Evolutionary conservation across 2,888 invertebrate species (phyloP).

Genomic region (Nymphalis polychloros): DNA sequence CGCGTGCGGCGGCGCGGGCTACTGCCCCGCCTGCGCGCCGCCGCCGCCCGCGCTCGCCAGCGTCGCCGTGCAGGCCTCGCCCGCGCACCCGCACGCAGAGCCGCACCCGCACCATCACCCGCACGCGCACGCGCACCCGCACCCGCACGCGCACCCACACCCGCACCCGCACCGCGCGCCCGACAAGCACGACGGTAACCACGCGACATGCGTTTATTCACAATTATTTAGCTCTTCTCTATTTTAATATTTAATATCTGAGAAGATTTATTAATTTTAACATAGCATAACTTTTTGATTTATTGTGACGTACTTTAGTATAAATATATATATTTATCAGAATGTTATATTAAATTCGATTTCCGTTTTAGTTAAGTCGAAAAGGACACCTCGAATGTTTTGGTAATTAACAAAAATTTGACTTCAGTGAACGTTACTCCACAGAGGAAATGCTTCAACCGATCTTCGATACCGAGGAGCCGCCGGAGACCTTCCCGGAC

Average conservation of each 20-base stretch:
- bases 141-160: background rate
- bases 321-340: too few relatives aligned
- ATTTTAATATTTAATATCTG: too few relatives aligned
- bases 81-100: background rate
- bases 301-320: too few relatives aligned
- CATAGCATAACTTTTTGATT: too few relatives aligned
- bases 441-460: slow-evolving; percentile 72
- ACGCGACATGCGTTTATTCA: too few relatives aligned
- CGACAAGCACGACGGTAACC: background rate
- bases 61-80: background rate
- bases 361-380: too few relatives aligned
- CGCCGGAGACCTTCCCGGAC: slow-evolving; percentile 46
- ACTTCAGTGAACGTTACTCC: background rate
- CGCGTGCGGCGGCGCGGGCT: slow-evolving; percentile 45
- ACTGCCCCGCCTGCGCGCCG: slow-evolving; percentile 53
- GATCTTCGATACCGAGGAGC: slow-evolving; percentile 61
- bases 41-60: slow-evolving; percentile 21
- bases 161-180: background rate
- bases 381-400: background rate
- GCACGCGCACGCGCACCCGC: slow-evolving; percentile 17
- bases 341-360: too few relatives aligned
- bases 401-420: background rate
- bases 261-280: too few relatives aligned
- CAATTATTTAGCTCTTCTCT: too few relatives aligned
- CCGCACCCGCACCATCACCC: slow-evolving; percentile 2